Evolutionary conservation across 2,888 invertebrate species (phyloP).

Genomic region (Rhagium mordax): DNA sequence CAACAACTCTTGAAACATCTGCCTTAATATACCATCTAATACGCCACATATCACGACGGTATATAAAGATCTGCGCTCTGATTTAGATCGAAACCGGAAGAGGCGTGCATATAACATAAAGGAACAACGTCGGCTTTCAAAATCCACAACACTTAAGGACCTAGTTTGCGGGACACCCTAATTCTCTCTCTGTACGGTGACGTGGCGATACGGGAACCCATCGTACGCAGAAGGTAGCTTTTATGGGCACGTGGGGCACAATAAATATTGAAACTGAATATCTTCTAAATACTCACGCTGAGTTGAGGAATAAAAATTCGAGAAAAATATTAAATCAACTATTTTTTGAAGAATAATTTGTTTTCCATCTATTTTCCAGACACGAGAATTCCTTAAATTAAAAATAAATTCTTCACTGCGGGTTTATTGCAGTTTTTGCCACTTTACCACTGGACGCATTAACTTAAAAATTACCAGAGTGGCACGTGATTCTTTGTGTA

Average conservation of each 20-base stretch:
- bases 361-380: too few species aligned
- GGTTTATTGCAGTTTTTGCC: too few species aligned
- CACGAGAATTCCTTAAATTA: too few species aligned
- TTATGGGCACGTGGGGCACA: neutral
- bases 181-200: neutral
- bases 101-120: conserved; percentile 27
- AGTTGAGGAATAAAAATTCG: too few species aligned
- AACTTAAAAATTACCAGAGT: too few species aligned
- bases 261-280: neutral
- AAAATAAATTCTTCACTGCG: too few species aligned
- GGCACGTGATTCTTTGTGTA: too few species aligned
- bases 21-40: conserved; percentile 6
- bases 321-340: too few species aligned
- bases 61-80: conserved; percentile 12
- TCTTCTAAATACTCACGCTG: neutral
- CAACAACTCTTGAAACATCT: conserved; percentile 14
- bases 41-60: neutral
- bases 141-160: conserved; percentile 29
- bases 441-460: too few species aligned
- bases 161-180: conserved; percentile 31
- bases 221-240: neutral
- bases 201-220: neutral
- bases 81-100: conserved; percentile 27
- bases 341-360: too few species aligned
- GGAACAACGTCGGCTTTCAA: conserved; percentile 28